Percentiles rank a stretch among this genome's conserved stretches.
phyloP scores from a whole-genome alignment of 1,140 invertebrate genomes.

The Chelonus insularis region DNA sequence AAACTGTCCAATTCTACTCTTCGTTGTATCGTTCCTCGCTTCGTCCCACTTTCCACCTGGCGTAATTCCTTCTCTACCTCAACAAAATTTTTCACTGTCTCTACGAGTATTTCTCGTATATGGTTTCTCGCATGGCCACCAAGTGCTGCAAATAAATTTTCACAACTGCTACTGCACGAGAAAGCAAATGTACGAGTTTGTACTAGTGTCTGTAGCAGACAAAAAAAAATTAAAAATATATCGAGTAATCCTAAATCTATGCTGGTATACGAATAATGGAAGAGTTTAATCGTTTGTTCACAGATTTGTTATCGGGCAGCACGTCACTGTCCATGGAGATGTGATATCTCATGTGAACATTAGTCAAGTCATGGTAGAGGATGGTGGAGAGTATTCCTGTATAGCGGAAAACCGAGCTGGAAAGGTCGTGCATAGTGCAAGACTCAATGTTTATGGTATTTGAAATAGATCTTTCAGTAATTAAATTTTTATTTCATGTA shows the following conservation, averaged over 20 bases:
- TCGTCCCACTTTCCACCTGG: not conserved
- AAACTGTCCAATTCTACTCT: constrained; percentile 6
- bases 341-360: constrained; percentile 88
- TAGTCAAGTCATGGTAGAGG: constrained; percentile 78
- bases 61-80: not conserved
- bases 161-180: constrained; percentile 5
- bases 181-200: constrained; percentile 8
- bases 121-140: not conserved
- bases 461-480: not conserved
- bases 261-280: constrained; percentile 5
- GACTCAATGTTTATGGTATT: constrained; percentile 84
- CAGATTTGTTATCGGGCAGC: constrained; percentile 81
- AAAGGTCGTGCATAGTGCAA: constrained; percentile 72
- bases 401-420: constrained; percentile 79
- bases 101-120: constrained; percentile 2
- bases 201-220: not conserved
- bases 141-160: constrained; percentile 12
- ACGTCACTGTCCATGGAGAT: constrained; percentile 79
- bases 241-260: not conserved
- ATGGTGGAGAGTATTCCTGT: constrained; percentile 87
- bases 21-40: not conserved
- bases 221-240: not conserved
- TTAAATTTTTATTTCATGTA: no score
- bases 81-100: constrained; percentile 14
- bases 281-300: constrained; percentile 35